Conservation (phyloP, 2,888 invertebrate species). For the Drosophila phalerata region DNA sequence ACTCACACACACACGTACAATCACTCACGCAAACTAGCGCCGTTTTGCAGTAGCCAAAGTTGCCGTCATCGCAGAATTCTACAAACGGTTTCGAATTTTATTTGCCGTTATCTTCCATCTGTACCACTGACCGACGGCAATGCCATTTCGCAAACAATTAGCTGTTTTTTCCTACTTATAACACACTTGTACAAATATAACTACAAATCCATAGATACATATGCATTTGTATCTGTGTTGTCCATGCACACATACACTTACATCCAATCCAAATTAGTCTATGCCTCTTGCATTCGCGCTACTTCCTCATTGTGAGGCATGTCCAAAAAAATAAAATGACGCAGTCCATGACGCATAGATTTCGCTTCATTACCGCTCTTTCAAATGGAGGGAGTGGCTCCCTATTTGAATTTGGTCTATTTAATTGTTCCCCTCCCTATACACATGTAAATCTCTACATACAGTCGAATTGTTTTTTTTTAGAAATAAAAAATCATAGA, state of each 20-base stretch:
- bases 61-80: constrained; percentile 68
- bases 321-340: constrained; percentile 60
- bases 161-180: constrained; percentile 25
- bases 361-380: constrained; percentile 42
- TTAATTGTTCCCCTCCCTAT: constrained; percentile 34
- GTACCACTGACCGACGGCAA: constrained; percentile 60
- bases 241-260: constrained; percentile 1
- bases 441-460: constrained; percentile 22
- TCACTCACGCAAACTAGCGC: constrained; percentile 6
- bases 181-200: constrained; percentile 24
- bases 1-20: constrained; percentile 7
- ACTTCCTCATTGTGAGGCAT: constrained; percentile 58
- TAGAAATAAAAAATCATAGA: constrained; percentile 35
- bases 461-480: constrained; percentile 13
- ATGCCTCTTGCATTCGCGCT: constrained; percentile 36
- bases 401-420: constrained; percentile 31
- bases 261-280: constrained; percentile 40
- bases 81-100: constrained; percentile 68
- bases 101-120: constrained; percentile 66
- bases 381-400: constrained; percentile 52
- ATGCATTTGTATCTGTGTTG: neutral
- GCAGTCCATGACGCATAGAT: constrained; percentile 60
- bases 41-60: constrained; percentile 53
- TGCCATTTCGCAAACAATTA: constrained; percentile 50
- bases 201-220: neutral